Evolutionary conservation across 2,113 vertebrate species (phyloP).

Genomic region (Tauraco erythrolophus): DNA sequence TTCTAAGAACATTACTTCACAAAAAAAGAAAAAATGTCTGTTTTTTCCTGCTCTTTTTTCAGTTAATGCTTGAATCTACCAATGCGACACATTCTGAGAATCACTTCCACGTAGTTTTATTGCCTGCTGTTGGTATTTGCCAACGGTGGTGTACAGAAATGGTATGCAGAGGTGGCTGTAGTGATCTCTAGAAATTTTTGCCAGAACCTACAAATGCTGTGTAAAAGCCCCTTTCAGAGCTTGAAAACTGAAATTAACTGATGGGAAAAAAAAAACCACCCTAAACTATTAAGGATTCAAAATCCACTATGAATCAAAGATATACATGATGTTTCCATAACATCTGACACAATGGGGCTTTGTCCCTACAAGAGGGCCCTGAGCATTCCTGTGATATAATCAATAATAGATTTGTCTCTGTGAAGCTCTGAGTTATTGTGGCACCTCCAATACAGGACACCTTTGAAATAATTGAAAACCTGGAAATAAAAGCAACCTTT

Average conservation of each 20-base stretch:
- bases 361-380: constrained; percentile 47
- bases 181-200: neutral
- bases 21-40: neutral
- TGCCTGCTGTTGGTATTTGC: neutral
- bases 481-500: constrained; percentile 48
- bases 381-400: constrained; percentile 24
- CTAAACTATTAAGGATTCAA: constrained; percentile 46
- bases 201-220: neutral
- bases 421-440: constrained; percentile 25
- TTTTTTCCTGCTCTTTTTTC: neutral
- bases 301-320: constrained; percentile 46
- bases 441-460: neutral
- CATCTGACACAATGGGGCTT: constrained; percentile 47
- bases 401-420: constrained; percentile 38
- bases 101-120: neutral
- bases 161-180: neutral
- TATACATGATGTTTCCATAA: constrained; percentile 34
- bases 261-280: constrained; percentile 8
- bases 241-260: constrained; percentile 39
- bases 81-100: neutral
- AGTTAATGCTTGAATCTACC: neutral
- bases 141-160: neutral
- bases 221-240: constrained; percentile 44
- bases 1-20: neutral
- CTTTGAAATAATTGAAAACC: constrained; percentile 54